These are phyloP conservation scores for Peromyscus aztecus DNA, from an alignment of 2,797 vertebrate genomes.

Conservation along the genomic window DNA sequence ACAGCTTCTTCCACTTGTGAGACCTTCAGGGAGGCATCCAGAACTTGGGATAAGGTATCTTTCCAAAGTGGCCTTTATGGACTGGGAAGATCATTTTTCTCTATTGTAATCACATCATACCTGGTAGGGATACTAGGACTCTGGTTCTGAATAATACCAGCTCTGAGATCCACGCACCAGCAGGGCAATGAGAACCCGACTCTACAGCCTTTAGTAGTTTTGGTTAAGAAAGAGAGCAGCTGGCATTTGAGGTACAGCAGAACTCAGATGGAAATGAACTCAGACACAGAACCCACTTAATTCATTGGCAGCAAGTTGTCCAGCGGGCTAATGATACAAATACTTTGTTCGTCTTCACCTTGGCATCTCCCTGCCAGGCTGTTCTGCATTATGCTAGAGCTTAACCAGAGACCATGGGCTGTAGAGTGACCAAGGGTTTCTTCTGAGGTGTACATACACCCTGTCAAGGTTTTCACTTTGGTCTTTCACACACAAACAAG, in stretches of 20 bases:
- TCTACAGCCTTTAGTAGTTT: neutral
- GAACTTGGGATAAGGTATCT: neutral
- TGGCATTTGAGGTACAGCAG: conserved; percentile 66
- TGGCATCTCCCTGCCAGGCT: conserved; percentile 80
- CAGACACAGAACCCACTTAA: conserved; percentile 75
- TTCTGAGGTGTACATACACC: conserved; percentile 61
- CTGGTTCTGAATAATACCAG: neutral
- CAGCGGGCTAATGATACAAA: conserved; percentile 77
- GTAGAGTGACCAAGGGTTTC: conserved; percentile 62
- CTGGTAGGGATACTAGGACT: neutral
- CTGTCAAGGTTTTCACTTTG: conserved; percentile 37
- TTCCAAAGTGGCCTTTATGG: neutral
- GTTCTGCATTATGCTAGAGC: conserved; percentile 67
- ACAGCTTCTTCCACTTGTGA: neutral
- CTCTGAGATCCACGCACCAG: neutral
- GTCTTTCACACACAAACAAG: conserved; percentile 31
- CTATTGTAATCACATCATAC: neutral
- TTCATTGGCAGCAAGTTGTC: conserved; percentile 79
- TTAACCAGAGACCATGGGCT: conserved; percentile 78
- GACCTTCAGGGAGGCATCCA: neutral
- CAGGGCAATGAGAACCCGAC: neutral
- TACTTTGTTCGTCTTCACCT: conserved; percentile 63
- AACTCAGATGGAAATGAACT: conserved; percentile 53
- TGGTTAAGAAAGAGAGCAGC: conserved; percentile 59
- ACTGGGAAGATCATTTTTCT: neutral